Conservation (phyloP, 2,113 vertebrate genomes). For the Periophthalmus modestus region DNA sequence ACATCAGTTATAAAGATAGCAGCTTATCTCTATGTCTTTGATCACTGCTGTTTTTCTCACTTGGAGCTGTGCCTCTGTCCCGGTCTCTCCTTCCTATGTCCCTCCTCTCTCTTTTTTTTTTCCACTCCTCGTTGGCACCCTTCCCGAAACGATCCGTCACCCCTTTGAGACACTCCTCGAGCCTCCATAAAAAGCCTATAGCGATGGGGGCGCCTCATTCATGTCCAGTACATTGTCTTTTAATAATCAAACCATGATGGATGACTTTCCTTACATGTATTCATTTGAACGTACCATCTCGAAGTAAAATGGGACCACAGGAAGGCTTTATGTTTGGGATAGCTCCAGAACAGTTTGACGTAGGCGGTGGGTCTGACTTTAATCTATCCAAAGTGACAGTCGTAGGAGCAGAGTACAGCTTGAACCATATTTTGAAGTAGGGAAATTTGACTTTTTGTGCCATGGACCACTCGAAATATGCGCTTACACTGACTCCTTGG, state of each 20-base stretch:
- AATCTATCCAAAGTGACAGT: slow-evolving; percentile 14
- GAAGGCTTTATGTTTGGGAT: slow-evolving; percentile 11
- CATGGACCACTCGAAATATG: too few relatives aligned
- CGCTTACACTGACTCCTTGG: too few relatives aligned
- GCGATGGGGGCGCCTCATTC: slow-evolving; percentile 68
- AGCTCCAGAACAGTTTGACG: background rate
- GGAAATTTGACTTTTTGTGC: too few relatives aligned
- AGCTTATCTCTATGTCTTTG: slow-evolving; percentile 65
- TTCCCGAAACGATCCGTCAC: slow-evolving; percentile 70
- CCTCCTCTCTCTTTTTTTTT: slow-evolving; percentile 36
- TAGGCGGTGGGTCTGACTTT: background rate
- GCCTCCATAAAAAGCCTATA: slow-evolving; percentile 55
- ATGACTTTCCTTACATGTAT: slow-evolving; percentile 56
- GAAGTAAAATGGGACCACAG: slow-evolving; percentile 22
- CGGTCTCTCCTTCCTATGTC: slow-evolving; percentile 28
- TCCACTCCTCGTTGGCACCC: slow-evolving; percentile 51
- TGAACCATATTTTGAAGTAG: too few relatives aligned
- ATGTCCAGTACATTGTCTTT: slow-evolving; percentile 69
- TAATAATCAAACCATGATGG: slow-evolving; percentile 73
- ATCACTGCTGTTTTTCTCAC: slow-evolving; percentile 42
- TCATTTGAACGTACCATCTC: slow-evolving; percentile 47
- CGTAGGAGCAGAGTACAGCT: background rate
- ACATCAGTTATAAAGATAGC: slow-evolving; percentile 57
- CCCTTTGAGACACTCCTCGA: slow-evolving; percentile 57
- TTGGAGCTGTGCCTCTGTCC: slow-evolving; percentile 37